These are phyloP conservation scores for Sciurus niger DNA, from an alignment of 2,113 vertebrate species.

Conservation along the genomic window DNA sequence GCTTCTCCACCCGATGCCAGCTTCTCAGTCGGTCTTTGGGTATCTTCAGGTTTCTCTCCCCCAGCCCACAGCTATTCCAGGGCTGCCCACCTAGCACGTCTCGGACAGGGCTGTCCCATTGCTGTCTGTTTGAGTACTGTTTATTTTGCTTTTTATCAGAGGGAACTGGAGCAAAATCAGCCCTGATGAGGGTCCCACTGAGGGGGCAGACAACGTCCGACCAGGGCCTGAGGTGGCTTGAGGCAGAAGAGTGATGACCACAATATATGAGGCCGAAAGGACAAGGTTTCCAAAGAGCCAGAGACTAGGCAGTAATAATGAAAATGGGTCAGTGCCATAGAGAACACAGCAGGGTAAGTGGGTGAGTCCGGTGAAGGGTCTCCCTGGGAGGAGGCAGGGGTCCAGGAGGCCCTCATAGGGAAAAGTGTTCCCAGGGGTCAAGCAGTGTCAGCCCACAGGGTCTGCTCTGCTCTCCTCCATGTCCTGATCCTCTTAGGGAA, in stretches of 20 bases:
- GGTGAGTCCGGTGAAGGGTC: background rate
- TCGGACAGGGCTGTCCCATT: background rate
- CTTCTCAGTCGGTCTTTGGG: no score
- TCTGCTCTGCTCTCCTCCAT: fast-evolving
- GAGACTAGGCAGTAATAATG: background rate
- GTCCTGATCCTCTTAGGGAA: background rate
- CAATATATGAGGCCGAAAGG: background rate
- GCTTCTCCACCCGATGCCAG: background rate
- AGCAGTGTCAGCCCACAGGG: background rate
- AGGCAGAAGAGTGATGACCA: background rate
- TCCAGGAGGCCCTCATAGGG: background rate
- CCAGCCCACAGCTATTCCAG: no score
- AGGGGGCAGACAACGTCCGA: background rate
- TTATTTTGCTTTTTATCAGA: background rate
- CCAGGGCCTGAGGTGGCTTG: background rate
- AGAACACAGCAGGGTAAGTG: background rate
- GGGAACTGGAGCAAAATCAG: background rate
- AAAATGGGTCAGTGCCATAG: background rate
- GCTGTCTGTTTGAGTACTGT: background rate
- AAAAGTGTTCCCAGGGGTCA: background rate
- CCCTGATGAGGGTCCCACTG: background rate
- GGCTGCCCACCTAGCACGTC: background rate
- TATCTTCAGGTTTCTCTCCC: background rate
- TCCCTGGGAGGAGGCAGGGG: background rate
- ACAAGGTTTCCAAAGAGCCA: background rate